phyloP scores from a whole-genome alignment of 1,140 invertebrate species.

The Cotesia typhae region DNA sequence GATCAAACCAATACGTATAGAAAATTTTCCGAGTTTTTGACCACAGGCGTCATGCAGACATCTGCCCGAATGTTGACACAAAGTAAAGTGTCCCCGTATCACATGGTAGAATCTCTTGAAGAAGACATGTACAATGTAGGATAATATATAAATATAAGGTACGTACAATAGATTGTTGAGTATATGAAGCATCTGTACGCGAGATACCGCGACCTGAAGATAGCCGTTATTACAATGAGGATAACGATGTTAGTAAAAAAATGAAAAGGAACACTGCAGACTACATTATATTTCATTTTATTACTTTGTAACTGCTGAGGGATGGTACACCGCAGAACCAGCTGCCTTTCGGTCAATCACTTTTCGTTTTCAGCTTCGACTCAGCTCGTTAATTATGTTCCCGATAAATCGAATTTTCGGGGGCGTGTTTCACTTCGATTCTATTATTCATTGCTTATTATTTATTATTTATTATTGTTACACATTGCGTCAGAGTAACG shows the following conservation, averaged over 20 bases:
- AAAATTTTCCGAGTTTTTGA: conserved; percentile 10
- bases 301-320: no score
- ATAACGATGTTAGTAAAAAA: background rate
- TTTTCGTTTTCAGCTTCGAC: no score
- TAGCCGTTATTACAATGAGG: conserved; percentile 7
- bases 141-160: no score
- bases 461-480: no score
- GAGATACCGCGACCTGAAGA: conserved; percentile 19
- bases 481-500: no score
- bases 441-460: no score
- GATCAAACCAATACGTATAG: background rate
- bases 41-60: background rate
- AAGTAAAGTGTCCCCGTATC: conserved; percentile 21
- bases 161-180: conserved; percentile 11
- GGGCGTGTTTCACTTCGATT: no score
- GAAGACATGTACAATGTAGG: background rate
- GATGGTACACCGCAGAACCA: no score
- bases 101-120: conserved; percentile 1
- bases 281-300: background rate
- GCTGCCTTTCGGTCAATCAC: no score
- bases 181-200: conserved; percentile 18
- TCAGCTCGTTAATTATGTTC: no score
- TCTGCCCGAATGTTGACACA: conserved; percentile 23
- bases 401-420: no score
- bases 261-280: background rate